Evolutionary conservation across 1,140 invertebrate species (phyloP).

Genomic region (Habropoda laboriosa): DNA sequence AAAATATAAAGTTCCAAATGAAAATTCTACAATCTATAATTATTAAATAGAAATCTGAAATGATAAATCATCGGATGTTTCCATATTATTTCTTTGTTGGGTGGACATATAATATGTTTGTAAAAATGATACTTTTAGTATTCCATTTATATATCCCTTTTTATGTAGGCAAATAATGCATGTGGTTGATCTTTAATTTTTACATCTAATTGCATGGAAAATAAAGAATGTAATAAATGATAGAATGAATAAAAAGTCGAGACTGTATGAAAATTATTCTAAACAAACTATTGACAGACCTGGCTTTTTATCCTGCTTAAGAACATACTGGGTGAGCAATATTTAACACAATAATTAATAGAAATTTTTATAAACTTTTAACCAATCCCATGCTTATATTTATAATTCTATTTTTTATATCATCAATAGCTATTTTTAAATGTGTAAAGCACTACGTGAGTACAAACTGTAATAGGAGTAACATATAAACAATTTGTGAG

Average conservation of each 20-base stretch:
- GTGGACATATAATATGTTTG: not conserved
- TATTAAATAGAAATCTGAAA: not conserved
- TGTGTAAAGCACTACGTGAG: not conserved
- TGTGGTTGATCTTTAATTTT: constrained; percentile 48
- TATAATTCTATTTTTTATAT: not conserved
- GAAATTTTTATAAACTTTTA: constrained; percentile 13
- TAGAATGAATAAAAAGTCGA: constrained; percentile 52
- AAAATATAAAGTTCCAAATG: too few species aligned
- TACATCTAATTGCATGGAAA: constrained; percentile 34
- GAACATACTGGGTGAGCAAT: constrained; percentile 56
- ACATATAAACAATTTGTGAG: not conserved
- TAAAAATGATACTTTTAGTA: constrained; percentile 7
- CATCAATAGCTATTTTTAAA: not conserved
- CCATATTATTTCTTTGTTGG: not conserved
- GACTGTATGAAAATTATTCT: constrained; percentile 49
- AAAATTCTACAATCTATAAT: too few species aligned
- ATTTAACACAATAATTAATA: constrained; percentile 38
- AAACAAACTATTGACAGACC: constrained; percentile 28
- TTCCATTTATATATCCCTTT: constrained; percentile 40
- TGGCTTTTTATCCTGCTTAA: constrained; percentile 59
- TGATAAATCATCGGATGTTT: not conserved
- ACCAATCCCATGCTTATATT: not conserved
- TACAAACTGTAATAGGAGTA: not conserved
- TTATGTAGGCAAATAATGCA: constrained; percentile 51
- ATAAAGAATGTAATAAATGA: constrained; percentile 44